phyloP scores from a whole-genome alignment of 2,113 vertebrate species.

The Siniperca knerii region DNA sequence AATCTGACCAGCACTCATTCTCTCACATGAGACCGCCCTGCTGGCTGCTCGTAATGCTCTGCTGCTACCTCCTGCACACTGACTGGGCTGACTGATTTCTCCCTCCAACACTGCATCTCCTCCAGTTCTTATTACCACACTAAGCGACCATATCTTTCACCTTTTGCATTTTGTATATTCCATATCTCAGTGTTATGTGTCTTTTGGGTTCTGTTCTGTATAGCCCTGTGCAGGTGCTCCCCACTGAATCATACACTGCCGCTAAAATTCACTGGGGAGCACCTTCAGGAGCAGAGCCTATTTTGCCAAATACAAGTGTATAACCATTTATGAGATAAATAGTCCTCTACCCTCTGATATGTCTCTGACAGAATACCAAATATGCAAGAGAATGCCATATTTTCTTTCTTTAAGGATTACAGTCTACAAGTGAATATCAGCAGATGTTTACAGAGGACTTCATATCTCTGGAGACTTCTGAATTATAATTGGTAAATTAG shows the following conservation, averaged over 20 bases:
- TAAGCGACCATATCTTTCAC: constrained; percentile 19
- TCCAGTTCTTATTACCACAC: constrained; percentile 15
- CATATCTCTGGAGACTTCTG: not conserved
- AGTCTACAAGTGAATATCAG: constrained; percentile 17
- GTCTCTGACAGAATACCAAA: constrained; percentile 22
- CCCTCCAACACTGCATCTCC: constrained; percentile 12
- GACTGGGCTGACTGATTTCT: constrained; percentile 36
- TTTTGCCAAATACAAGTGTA: constrained; percentile 23
- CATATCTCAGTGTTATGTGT: constrained; percentile 37
- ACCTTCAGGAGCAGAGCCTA: constrained; percentile 18
- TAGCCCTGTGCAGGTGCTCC: not conserved
- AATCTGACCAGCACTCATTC: not conserved
- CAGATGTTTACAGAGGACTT: constrained; percentile 1
- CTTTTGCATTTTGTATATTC: constrained; percentile 27
- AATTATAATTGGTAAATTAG: not conserved
- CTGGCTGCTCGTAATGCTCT: constrained; percentile 26
- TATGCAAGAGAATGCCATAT: constrained; percentile 1
- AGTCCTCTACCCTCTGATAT: not conserved
- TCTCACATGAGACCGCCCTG: not conserved
- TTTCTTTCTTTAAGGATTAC: not conserved
- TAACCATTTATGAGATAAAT: constrained; percentile 30
- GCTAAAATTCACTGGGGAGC: constrained; percentile 11
- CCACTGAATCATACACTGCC: constrained; percentile 14
- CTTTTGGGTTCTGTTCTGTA: constrained; percentile 23
- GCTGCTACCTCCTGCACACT: constrained; percentile 15